A percentile compares a stretch with the other conserved stretches of the same genome.
Evolutionary conservation across 2,888 invertebrate species (phyloP).

Genomic region (Gymnoscelis rufifasciata): DNA sequence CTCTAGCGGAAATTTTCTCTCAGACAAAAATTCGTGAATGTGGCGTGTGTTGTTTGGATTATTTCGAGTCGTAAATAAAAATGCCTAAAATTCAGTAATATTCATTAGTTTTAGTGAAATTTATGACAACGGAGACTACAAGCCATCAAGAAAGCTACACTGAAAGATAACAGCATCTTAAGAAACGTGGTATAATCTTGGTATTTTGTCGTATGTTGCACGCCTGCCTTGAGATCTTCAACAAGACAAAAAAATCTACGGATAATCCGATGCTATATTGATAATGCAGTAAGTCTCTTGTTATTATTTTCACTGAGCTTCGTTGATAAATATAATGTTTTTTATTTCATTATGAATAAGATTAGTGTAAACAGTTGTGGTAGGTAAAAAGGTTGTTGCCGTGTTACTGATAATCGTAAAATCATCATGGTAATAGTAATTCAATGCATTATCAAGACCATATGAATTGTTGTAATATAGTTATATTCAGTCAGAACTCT

Average conservation of each 20-base stretch:
- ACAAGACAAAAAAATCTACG: slow-evolving; percentile 72
- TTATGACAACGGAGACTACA: slow-evolving; percentile 50
- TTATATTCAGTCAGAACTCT: not conserved
- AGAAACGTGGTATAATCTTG: slow-evolving; percentile 53
- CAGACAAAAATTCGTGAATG: slow-evolving; percentile 73
- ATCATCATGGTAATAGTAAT: slow-evolving; percentile 13
- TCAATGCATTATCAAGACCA: not conserved
- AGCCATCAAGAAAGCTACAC: slow-evolving; percentile 36
- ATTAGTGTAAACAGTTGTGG: slow-evolving; percentile 28
- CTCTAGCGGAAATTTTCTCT: slow-evolving; percentile 61
- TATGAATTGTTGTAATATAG: no score
- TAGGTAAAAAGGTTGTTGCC: slow-evolving; percentile 44
- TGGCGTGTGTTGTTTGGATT: slow-evolving; percentile 80
- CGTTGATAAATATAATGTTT: slow-evolving; percentile 18
- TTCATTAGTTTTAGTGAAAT: slow-evolving; percentile 50
- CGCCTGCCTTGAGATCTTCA: slow-evolving; percentile 75
- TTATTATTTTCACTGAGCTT: slow-evolving; percentile 34
- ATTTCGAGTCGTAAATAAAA: slow-evolving; percentile 76
- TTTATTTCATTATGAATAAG: slow-evolving; percentile 1
- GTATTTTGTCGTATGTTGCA: slow-evolving; percentile 75
- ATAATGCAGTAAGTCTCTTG: slow-evolving; percentile 72
- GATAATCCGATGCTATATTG: slow-evolving; percentile 69
- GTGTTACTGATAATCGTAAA: slow-evolving; percentile 15
- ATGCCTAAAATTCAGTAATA: slow-evolving; percentile 57
- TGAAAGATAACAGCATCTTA: slow-evolving; percentile 40